These are phyloP conservation scores for Notoglanidium macrostoma DNA, from an alignment of 2,797 vertebrate genomes.

Conservation along the genomic window DNA sequence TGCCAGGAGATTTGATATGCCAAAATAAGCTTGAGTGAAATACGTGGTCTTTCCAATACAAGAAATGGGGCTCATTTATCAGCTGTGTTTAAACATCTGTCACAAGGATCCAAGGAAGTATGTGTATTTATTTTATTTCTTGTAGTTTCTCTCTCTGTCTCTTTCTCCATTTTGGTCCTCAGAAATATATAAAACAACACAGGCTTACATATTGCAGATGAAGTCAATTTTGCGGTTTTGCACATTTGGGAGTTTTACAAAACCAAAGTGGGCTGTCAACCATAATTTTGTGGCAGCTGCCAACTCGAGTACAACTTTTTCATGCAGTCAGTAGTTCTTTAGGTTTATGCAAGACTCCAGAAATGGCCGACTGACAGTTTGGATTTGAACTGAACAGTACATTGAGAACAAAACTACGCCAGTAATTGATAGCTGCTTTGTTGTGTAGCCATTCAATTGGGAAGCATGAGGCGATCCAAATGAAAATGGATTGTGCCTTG, in stretches of 20 bases:
- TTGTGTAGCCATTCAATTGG: conserved; percentile 42
- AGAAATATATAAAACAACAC: conserved; percentile 13
- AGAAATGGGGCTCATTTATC: conserved; percentile 75
- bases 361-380: conserved; percentile 34
- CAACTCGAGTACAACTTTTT: conserved; percentile 26
- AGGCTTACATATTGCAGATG: conserved; percentile 9
- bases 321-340: conserved; percentile 38
- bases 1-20: conserved; percentile 74
- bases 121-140: conserved; percentile 48
- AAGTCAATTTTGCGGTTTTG: conserved; percentile 23
- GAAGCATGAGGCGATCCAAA: conserved; percentile 40
- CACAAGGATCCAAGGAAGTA: conserved; percentile 66
- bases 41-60: conserved; percentile 57
- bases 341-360: conserved; percentile 22
- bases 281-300: conserved; percentile 32
- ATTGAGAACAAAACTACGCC: conserved; percentile 38
- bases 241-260: conserved; percentile 29
- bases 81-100: conserved; percentile 77
- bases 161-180: not conserved
- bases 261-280: conserved; percentile 22
- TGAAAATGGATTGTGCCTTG: conserved; percentile 52
- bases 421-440: conserved; percentile 52
- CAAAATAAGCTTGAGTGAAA: conserved; percentile 72
- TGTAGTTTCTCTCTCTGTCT: conserved; percentile 1
- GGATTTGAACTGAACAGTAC: conserved; percentile 35